Percentiles rank a stretch among this genome's conserved stretches.
phyloP scores from a whole-genome alignment of 53 echinoderm and acorn worm genomes.

The Antedon mediterranea region DNA sequence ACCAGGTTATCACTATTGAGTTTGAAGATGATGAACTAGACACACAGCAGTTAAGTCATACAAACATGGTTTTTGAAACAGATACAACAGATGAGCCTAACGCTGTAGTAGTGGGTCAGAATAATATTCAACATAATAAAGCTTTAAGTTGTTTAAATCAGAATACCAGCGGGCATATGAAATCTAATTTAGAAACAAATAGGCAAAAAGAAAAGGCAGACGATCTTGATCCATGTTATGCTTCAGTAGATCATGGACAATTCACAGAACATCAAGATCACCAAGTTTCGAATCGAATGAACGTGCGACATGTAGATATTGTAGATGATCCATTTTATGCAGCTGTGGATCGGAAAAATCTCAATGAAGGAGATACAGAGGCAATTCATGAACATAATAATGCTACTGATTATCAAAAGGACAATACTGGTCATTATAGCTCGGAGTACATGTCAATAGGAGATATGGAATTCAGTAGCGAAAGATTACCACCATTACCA shows the following conservation, averaged over 20 bases:
- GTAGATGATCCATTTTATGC: background rate
- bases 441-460: background rate
- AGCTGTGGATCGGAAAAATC: background rate
- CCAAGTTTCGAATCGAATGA: too few relatives aligned
- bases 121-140: background rate
- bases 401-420: background rate
- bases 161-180: background rate
- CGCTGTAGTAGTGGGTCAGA: background rate
- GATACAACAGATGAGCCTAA: background rate
- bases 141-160: background rate
- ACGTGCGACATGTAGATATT: background rate
- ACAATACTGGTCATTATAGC: background rate
- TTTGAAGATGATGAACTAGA: background rate
- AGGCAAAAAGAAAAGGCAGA: background rate
- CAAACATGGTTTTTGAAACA: background rate
- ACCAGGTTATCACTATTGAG: background rate
- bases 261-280: background rate
- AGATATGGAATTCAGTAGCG: background rate
- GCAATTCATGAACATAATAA: too few relatives aligned
- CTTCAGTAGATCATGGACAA: background rate
- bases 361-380: background rate
- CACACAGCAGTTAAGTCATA: background rate
- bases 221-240: background rate
- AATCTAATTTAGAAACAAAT: background rate
- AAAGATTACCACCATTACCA: background rate